Percentiles rank a stretch among this genome's conserved stretches.
Evolutionary conservation across 1,140 invertebrate species (phyloP).

Genomic region (Cyphomyrmex costatus): DNA sequence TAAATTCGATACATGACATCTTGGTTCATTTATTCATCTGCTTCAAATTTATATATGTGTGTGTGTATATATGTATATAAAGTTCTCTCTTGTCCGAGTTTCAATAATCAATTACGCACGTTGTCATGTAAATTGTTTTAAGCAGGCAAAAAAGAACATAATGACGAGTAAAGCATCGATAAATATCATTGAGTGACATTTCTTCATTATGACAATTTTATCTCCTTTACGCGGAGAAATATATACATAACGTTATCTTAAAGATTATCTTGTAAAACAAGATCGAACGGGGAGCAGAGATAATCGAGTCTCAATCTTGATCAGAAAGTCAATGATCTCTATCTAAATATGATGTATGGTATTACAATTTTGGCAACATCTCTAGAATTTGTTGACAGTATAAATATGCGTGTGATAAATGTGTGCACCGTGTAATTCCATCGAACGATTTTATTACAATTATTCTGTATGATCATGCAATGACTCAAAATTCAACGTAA

Average conservation of each 20-base stretch:
- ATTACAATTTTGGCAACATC: neutral
- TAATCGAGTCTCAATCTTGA: neutral
- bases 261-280: neutral
- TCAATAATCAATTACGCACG: neutral
- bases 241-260: neutral
- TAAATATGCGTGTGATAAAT: neutral
- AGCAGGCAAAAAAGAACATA: neutral
- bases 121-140: neutral
- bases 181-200: neutral
- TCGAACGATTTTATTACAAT: neutral
- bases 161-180: neutral
- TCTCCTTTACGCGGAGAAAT: neutral
- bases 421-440: neutral
- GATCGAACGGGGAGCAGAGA: neutral
- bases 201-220: neutral
- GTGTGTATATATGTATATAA: no score
- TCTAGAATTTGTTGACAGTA: neutral
- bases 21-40: neutral
- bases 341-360: neutral
- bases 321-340: slow-evolving; percentile 8
- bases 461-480: neutral
- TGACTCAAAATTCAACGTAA: neutral
- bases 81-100: no score
- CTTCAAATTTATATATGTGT: slow-evolving; percentile 34
- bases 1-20: neutral